phyloP scores from a whole-genome alignment of 1,140 invertebrate species.

The Galendromus occidentalis region DNA sequence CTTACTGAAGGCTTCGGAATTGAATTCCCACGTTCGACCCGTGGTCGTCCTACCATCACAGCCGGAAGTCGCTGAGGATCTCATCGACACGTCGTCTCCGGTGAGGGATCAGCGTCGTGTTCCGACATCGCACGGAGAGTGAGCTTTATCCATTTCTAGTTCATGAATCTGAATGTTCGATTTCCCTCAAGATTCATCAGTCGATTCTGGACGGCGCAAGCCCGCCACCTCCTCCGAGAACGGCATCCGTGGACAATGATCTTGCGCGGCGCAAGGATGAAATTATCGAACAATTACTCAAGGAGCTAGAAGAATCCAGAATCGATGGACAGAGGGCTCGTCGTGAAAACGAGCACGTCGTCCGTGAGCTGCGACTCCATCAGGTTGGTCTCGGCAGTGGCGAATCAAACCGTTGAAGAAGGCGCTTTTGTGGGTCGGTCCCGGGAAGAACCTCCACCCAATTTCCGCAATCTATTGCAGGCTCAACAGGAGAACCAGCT shows the following conservation, averaged over 20 bases:
- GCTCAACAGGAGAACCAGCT: neutral
- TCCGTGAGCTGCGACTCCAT: neutral
- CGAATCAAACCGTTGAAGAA: too few species aligned
- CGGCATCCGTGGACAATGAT: neutral
- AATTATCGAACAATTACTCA: slow-evolving; percentile 11
- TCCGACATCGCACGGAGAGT: slow-evolving; percentile 18
- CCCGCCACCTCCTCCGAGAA: neutral
- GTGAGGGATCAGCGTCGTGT: too few species aligned
- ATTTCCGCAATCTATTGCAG: too few species aligned
- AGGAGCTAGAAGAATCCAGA: slow-evolving; percentile 5
- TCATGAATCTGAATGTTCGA: neutral
- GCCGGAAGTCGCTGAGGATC: slow-evolving; percentile 34
- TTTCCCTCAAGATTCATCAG: too few species aligned
- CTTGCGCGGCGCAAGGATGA: slow-evolving; percentile 11
- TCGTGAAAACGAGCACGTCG: neutral
- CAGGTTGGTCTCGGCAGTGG: too few species aligned
- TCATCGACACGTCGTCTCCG: slow-evolving; percentile 49
- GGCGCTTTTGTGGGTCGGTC: too few species aligned
- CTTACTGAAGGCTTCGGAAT: slow-evolving; percentile 75
- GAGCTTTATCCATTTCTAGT: slow-evolving; percentile 20
- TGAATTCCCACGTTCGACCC: slow-evolving; percentile 76
- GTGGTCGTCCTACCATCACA: slow-evolving; percentile 65
- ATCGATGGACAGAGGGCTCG: neutral
- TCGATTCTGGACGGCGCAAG: neutral
- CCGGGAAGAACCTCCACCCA: too few species aligned